Evolutionary conservation across 2,888 invertebrate species (phyloP), one percentile per base, ranked within the genome.

Genomic region (Mesorhabditis sp.): DNA sequence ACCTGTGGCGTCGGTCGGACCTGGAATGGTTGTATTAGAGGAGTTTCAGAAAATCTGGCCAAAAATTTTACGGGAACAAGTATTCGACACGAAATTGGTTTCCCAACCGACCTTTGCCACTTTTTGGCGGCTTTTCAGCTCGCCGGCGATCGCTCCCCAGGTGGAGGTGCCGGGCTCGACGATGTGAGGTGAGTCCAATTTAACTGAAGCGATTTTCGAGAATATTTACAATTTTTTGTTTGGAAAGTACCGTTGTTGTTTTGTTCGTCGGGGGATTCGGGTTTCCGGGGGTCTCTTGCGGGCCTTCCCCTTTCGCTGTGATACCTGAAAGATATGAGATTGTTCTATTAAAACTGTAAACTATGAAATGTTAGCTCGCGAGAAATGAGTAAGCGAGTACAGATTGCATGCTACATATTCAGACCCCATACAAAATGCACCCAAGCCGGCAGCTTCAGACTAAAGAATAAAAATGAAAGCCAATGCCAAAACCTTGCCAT

Each of bases 1-100:
- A 70, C 70, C 58, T 76, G 79, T 10, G 76, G 80, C n/a, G 78
- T 77, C 7, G 78, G 80, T 5, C 76, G 79, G n/a, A 78, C 78
- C 78, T 77, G 72, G 66, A 76, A 69, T 28, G 28, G 28, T 28
- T 28, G 28, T 28, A 50, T 50, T 50, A 50, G 7, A 50, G 7
- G n/a, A 50, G n/a, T 10, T n/a, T 50, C n/a, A n/a, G 10, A 50
- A 13, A 50, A 50, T 13, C 7, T 50, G 7, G 58, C 58, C 7
- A 13, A 50, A 50, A 50, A 50, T 2, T 50, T 13, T 50, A 10
- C n/a, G 7, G n/a, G n/a, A 50, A 50, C 1, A 10, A 50, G n/a
- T 10, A 10, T 50, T 50, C 28, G n/a, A 50, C 7, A 50, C 7
- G 58, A 50, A 50, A 50, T 50, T 50, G 1, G n/a, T 50, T 50